These are phyloP conservation scores for Trichonephila inaurata DNA, from an alignment of 1,140 invertebrate species.

Conservation along the genomic window DNA sequence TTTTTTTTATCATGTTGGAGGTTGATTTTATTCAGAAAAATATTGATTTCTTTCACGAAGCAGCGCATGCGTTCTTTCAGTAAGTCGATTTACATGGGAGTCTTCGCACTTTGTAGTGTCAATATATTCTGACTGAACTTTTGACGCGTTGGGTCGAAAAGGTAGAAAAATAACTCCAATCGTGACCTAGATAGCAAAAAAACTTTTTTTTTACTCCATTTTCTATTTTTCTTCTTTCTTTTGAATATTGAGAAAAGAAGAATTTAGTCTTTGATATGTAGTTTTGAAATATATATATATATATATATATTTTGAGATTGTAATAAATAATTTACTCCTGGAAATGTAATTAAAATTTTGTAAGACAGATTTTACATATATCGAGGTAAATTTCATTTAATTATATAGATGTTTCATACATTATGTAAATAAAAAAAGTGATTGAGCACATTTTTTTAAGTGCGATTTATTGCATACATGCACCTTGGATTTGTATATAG, in stretches of 20 bases:
- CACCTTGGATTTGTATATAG: too few relatives aligned
- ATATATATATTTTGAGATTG: too few relatives aligned
- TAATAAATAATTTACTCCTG: too few relatives aligned
- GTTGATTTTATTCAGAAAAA: not conserved
- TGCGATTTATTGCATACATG: too few relatives aligned
- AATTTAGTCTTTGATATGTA: not conserved
- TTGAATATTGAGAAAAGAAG: not conserved
- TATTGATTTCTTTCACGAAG: constrained; percentile 28
- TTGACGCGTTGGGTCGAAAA: constrained; percentile 1
- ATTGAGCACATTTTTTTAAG: too few relatives aligned
- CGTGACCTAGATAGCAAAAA: constrained; percentile 57
- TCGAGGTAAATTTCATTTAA: too few relatives aligned
- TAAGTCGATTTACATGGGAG: constrained; percentile 28
- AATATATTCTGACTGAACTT: constrained; percentile 39
- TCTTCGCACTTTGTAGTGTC: constrained; percentile 17
- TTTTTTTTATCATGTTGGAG: not conserved
- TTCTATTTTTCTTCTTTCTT: not conserved
- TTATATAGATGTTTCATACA: too few relatives aligned
- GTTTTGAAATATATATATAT: too few relatives aligned
- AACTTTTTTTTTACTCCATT: not conserved
- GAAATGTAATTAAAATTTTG: too few relatives aligned
- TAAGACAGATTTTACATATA: too few relatives aligned
- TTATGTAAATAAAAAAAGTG: too few relatives aligned
- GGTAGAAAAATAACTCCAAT: constrained; percentile 27
- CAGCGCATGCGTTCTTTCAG: not conserved